Conservation (phyloP, 1,140 invertebrate species). For the Cephus cinctus region DNA sequence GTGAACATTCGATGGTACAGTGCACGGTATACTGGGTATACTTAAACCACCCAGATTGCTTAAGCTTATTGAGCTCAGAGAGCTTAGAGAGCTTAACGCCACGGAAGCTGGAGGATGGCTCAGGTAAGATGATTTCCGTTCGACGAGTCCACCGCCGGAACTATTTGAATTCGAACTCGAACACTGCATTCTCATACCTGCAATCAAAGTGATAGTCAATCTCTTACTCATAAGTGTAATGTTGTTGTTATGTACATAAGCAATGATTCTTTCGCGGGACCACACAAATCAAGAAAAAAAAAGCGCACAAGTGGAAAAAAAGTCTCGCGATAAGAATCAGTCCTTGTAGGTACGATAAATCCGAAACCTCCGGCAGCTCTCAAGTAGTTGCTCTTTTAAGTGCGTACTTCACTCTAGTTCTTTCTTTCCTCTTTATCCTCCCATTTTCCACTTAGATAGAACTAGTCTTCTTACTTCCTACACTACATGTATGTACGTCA, state of each 20-base stretch:
- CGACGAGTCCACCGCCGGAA: constrained; percentile 41
- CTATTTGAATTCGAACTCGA: constrained; percentile 37
- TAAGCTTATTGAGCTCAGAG: constrained; percentile 39
- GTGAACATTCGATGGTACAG: constrained; percentile 36
- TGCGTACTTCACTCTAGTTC: constrained; percentile 37
- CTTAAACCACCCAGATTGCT: constrained; percentile 41
- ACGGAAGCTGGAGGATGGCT: constrained; percentile 36
- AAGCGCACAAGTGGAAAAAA: constrained; percentile 9
- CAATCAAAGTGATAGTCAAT: too few species aligned
- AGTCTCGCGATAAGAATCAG: constrained; percentile 25
- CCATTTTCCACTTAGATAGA: too few species aligned
- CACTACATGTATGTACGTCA: too few species aligned
- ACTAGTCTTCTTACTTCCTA: too few species aligned
- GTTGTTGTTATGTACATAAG: too few species aligned
- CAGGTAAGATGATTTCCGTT: constrained; percentile 47
- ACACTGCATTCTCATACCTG: constrained; percentile 42
- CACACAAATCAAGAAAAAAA: constrained; percentile 13
- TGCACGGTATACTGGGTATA: constrained; percentile 34
- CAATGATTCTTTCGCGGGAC: constrained; percentile 9
- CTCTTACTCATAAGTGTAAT: too few species aligned
- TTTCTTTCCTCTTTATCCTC: constrained; percentile 18
- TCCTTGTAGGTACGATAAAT: constrained; percentile 33
- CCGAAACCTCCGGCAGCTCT: constrained; percentile 28
- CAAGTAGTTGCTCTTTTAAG: constrained; percentile 36
- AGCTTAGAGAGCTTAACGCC: constrained; percentile 36